Percentiles rank a stretch among this genome's conserved stretches.
Conservation (phyloP, 2,113 vertebrate genomes). For the Cathartes aura region DNA sequence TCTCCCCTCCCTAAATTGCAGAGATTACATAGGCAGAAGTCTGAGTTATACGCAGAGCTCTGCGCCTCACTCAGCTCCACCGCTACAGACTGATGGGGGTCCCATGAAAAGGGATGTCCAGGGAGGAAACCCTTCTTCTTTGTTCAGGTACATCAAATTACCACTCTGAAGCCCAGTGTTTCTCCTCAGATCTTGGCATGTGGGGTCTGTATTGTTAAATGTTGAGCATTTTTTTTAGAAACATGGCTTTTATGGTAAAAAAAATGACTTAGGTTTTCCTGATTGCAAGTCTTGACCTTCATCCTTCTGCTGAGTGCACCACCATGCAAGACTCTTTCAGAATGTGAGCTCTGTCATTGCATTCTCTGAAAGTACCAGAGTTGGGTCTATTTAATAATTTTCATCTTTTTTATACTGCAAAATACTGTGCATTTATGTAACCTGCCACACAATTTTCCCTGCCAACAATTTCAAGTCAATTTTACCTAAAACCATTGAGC, state of each 20-base stretch:
- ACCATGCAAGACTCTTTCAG: not conserved
- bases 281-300: not conserved
- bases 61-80: not conserved
- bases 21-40: not conserved
- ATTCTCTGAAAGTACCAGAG: not conserved
- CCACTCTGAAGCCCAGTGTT: not conserved
- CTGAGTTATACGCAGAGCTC: not conserved
- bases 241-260: not conserved
- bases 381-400: not conserved
- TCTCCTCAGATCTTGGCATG: not conserved
- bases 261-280: not conserved
- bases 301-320: not conserved
- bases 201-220: not conserved
- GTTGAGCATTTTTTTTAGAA: not conserved
- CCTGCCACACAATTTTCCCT: not conserved
- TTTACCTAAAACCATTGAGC: not conserved
- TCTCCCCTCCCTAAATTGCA: not conserved
- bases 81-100: fast-evolving
- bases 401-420: not conserved
- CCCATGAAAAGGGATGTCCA: not conserved
- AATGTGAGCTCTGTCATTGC: not conserved
- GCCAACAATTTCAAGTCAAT: not conserved
- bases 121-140: not conserved
- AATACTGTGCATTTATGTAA: not conserved
- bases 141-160: not conserved